phyloP scores from a whole-genome alignment of 37 sponge, comb jelly and placozoan species.

The Dysidea cf. avara region DNA sequence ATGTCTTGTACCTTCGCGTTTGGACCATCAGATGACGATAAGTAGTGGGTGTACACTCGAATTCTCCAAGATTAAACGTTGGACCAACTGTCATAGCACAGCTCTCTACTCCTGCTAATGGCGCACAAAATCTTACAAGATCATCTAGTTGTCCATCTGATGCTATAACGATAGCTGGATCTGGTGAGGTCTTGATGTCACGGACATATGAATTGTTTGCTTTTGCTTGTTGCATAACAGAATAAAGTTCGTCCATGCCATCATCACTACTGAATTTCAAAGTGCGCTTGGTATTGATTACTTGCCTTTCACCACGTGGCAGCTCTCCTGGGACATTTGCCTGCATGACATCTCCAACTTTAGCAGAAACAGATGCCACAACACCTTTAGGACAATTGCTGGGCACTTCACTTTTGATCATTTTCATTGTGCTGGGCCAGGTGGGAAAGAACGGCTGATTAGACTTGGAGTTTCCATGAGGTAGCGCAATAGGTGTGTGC shows the following conservation, averaged over 20 bases:
- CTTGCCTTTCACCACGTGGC: too few species aligned
- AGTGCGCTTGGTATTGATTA: too few species aligned
- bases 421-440: constrained; percentile 35
- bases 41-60: constrained; percentile 46
- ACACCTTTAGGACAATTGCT: constrained; percentile 32
- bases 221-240: constrained; percentile 42
- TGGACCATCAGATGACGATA: constrained; percentile 36
- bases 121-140: constrained; percentile 38
- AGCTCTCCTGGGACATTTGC: too few species aligned
- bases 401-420: too few species aligned
- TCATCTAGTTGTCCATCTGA: constrained; percentile 35
- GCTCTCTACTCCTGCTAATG: constrained; percentile 19
- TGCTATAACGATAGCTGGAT: constrained; percentile 50
- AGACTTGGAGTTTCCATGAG: constrained; percentile 48
- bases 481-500: constrained; percentile 4
- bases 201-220: constrained; percentile 29
- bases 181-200: constrained; percentile 25
- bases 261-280: too few species aligned
- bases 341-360: too few species aligned
- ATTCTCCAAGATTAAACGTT: constrained; percentile 51
- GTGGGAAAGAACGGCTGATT: constrained; percentile 43
- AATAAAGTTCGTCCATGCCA: constrained; percentile 53
- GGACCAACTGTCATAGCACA: constrained; percentile 43
- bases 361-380: too few species aligned
- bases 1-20: constrained; percentile 3